These are phyloP conservation scores for Pteruthius melanotis DNA, from an alignment of 2,113 vertebrate species.

Conservation along the genomic window DNA sequence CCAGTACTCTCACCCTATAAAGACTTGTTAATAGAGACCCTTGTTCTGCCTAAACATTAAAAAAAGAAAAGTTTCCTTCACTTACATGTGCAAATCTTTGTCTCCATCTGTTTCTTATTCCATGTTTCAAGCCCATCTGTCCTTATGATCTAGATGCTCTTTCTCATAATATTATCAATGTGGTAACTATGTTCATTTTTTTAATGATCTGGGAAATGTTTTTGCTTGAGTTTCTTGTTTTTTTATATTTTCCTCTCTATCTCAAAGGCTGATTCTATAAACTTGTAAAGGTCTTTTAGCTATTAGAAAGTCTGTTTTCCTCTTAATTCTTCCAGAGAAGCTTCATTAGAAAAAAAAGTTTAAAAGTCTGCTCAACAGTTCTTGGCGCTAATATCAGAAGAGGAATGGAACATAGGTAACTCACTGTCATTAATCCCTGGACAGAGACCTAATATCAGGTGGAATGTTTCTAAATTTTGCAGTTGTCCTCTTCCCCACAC, in stretches of 20 bases:
- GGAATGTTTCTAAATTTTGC: not conserved
- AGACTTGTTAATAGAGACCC: not conserved
- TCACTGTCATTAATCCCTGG: not conserved
- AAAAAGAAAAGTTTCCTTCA: not conserved
- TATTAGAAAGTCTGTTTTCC: not conserved
- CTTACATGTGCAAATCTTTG: slow-evolving; percentile 11
- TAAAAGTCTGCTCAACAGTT: not conserved
- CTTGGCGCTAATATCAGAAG: not conserved
- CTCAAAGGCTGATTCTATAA: not conserved
- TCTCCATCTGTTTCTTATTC: slow-evolving; percentile 41
- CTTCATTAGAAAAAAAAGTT: not conserved
- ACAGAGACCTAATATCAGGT: not conserved
- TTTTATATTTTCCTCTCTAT: not conserved
- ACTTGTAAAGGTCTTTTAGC: not conserved
- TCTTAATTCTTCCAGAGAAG: not conserved
- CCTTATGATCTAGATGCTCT: slow-evolving; percentile 12
- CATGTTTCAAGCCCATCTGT: not conserved
- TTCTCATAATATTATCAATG: not conserved
- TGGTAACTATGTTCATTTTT: slow-evolving; percentile 20
- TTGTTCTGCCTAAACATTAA: not conserved
- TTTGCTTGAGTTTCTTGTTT: not conserved
- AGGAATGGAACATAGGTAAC: not conserved
- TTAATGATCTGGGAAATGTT: not conserved
- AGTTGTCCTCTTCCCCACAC: not conserved
- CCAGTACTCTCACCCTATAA: slow-evolving; percentile 17